Base-by-base conservation (phyloP, 2,888 invertebrate species). In the Rhagonycha lutea region DNA sequence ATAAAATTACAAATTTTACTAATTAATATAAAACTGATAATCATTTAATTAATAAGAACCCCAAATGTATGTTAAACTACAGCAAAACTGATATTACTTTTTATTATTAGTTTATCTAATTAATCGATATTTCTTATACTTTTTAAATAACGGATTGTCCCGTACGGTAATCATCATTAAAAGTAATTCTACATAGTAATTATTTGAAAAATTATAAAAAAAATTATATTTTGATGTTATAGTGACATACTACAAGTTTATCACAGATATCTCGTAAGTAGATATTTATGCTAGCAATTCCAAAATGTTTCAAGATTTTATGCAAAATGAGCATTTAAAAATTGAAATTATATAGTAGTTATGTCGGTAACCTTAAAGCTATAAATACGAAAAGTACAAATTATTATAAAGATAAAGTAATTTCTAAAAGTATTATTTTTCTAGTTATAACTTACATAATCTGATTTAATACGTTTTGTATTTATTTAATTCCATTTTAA, bases 401-500 rank as follows among this genome's bases (percentile, higher is more conserved):
- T 47, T 47, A 47, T 47, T 47, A 47, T 47, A 47, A 47, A 47
- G 47, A 47, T 47, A 47, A 47, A 47, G n/a, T 47, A 47, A 47
- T 47, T 47, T 47, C 47, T 47, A 47, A 47, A 47, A 47, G 47
- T 47, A 47, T 47, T 47, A 47, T n/a, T 47, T 26, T 47, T 47
- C 47, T 47, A 47, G 47, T 47, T 12, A 47, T 47, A 47, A 47
- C 47, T 47, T 47, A 47, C 47, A 47, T 47, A 47, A 47, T n/a
- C 47, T 47, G 47, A 47, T 47, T 47, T 47, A 47, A 47, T 47
- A 47, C 47, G n/a, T 47, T 14, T 65, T 65, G 63, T 65, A 24
- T 26, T n/a, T 23, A 65, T 65, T 24, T 24, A 65, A n/a, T 65
- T 14, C 14, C 83, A 78, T 83, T 85, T 88, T 87, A 89, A 83